Percentiles rank a stretch among this genome's conserved stretches.
Conservation (phyloP, 1,140 invertebrate genomes). For the Drosophila azteca region DNA sequence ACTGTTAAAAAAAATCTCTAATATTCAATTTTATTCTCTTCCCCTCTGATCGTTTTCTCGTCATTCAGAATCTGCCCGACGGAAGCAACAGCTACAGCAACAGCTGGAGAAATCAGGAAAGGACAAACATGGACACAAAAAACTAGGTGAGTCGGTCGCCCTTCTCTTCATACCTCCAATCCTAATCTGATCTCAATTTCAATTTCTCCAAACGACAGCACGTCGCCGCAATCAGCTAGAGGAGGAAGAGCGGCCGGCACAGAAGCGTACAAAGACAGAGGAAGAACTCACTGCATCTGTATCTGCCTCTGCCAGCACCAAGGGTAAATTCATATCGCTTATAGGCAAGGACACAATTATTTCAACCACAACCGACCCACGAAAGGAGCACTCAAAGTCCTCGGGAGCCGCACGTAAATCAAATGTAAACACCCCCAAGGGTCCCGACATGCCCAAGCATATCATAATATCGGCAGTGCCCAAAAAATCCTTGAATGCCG, state of each 20-base stretch:
- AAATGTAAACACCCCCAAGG: not conserved
- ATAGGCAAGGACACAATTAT: conserved; percentile 26
- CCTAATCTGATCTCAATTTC: too few relatives aligned
- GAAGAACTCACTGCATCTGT: too few relatives aligned
- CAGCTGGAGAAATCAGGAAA: not conserved
- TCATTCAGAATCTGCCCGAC: conserved; percentile 22
- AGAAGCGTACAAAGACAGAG: conserved; percentile 25
- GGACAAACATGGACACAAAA: not conserved
- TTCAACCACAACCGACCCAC: not conserved
- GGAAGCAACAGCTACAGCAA: conserved; percentile 5
- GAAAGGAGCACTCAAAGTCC: conserved; percentile 4
- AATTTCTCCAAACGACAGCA: conserved; percentile 1
- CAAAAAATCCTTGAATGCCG: not conserved
- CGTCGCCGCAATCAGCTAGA: conserved; percentile 20
- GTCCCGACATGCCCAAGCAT: not conserved
- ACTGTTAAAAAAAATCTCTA: conserved; percentile 4
- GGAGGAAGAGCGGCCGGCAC: conserved; percentile 3
- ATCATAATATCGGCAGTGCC: conserved; percentile 4
- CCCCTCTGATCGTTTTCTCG: not conserved
- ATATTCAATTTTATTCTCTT: conserved; percentile 13
- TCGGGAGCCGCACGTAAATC: not conserved
- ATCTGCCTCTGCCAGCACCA: not conserved
- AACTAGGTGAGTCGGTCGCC: conserved; percentile 13
- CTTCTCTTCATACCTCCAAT: not conserved
- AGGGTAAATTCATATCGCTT: conserved; percentile 17